Conservation (phyloP, 1,140 invertebrate species). For the Trachelipus rathkii region DNA sequence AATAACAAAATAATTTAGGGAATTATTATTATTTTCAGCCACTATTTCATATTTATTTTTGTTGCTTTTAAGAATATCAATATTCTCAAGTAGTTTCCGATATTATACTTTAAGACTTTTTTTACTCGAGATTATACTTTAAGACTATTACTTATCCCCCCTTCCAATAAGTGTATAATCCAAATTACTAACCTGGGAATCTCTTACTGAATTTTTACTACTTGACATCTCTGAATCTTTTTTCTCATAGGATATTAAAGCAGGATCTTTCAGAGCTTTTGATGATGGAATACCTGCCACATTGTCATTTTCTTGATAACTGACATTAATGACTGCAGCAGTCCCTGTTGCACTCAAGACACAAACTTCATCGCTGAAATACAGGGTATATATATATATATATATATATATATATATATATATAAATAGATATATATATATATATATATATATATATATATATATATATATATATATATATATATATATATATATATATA, state of each 20-base stretch:
- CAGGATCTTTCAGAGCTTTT: background rate
- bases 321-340: conserved; percentile 69
- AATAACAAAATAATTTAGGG: background rate
- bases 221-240: background rate
- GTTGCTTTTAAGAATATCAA: background rate
- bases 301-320: background rate
- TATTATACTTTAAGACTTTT: background rate
- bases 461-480: too few species aligned
- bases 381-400: too few species aligned
- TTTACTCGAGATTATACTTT: background rate
- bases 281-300: background rate
- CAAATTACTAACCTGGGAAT: background rate
- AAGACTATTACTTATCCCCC: too few species aligned
- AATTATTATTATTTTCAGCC: background rate
- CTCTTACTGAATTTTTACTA: background rate
- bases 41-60: background rate
- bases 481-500: too few species aligned
- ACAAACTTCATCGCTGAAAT: conserved; percentile 91
- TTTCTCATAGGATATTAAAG: background rate
- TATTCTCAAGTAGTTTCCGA: background rate
- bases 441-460: too few species aligned
- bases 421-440: too few species aligned
- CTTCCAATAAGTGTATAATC: too few species aligned
- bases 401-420: too few species aligned
- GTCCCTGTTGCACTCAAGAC: conserved; percentile 89